Base-by-base conservation (phyloP, 2,888 invertebrate genomes). In the Drosophila antonietae region DNA sequence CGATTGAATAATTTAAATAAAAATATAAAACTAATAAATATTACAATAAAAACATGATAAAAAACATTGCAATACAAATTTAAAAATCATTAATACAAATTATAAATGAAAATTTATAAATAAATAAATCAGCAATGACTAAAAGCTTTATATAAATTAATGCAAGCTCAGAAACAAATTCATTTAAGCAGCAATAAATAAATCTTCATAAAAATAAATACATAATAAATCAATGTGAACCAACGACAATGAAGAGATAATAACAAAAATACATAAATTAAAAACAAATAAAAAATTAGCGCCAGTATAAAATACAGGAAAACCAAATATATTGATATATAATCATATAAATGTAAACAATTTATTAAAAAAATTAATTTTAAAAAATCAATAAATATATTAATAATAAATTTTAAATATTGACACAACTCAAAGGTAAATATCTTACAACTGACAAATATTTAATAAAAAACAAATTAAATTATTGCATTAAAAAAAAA, bases 141-240 rank as follows among this genome's bases (percentile, higher is more conserved):
- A 6, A 31, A 31, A 31, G 47, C 3, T 23, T 31, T 31, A n/a
- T 5, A n/a, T n/a, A 49, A 49, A 12, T 49, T 5, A 31, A 5
- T n/a, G 5, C 31, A n/a, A 10, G 10, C 31, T 6, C 5, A 31
- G n/a, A 31, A 15, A 49, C n/a, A 31, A 49, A 49, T 49, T 49
- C 5, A 33, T 14, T 35, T 10, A 7, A 12, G 5, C 0, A 7
- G 20, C 4, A 52, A 52, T 5, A 52, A 52, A 52, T 52, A 33
- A 35, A 35, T 35, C 14, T 12, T 8, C 33, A 20, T 6, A 14
- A 18, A 18, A 35, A 35, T 14, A 31, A 10, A 31, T 10, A 10
- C 28, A 31, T 7, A 52, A 52, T 35, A 52, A 52, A 52, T 52
- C 18, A 35, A 52, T 35, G 51, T 52, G 33, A 52, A 8, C 2